Percentiles rank a stretch among this genome's conserved stretches.
These are phyloP conservation scores for Laticauda colubrina DNA, from an alignment of 2,113 vertebrate genomes.

Conservation along the genomic window DNA sequence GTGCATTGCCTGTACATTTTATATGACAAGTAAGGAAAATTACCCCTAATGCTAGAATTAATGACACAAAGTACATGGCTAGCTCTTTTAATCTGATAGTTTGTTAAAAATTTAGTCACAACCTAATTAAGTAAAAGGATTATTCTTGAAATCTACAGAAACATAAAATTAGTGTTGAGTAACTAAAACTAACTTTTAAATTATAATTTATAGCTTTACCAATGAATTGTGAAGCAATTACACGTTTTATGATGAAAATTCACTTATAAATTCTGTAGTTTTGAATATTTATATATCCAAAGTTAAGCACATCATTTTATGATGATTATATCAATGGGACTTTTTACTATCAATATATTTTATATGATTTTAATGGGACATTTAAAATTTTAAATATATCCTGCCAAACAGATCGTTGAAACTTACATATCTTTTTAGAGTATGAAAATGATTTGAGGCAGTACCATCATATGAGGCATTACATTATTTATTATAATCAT, in stretches of 20 bases:
- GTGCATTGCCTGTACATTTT: not conserved
- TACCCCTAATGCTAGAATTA: not conserved
- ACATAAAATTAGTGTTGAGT: constrained; percentile 34
- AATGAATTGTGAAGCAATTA: constrained; percentile 32
- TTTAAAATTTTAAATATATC: not conserved
- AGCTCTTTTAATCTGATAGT: not conserved
- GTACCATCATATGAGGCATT: constrained; percentile 58
- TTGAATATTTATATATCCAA: not conserved
- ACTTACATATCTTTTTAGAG: constrained; percentile 37
- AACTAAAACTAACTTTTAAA: constrained; percentile 27
- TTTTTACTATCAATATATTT: constrained; percentile 30
- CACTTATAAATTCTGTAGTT: not conserved
- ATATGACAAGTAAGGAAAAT: not conserved
- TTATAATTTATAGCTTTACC: constrained; percentile 45
- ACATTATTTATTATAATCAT: constrained; percentile 48
- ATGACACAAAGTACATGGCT: not conserved
- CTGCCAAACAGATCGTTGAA: constrained; percentile 38
- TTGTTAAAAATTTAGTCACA: constrained; percentile 41
- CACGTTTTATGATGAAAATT: not conserved
- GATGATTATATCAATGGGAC: constrained; percentile 11
- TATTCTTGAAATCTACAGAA: constrained; percentile 45
- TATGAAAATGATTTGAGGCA: constrained; percentile 40
- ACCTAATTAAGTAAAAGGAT: constrained; percentile 47
- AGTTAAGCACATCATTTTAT: not conserved
- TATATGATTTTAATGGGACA: constrained; percentile 8